Evolutionary conservation across 2,888 invertebrate species (phyloP), one percentile per base, ranked within the genome.

Genomic region (Cheilosia impressa): DNA sequence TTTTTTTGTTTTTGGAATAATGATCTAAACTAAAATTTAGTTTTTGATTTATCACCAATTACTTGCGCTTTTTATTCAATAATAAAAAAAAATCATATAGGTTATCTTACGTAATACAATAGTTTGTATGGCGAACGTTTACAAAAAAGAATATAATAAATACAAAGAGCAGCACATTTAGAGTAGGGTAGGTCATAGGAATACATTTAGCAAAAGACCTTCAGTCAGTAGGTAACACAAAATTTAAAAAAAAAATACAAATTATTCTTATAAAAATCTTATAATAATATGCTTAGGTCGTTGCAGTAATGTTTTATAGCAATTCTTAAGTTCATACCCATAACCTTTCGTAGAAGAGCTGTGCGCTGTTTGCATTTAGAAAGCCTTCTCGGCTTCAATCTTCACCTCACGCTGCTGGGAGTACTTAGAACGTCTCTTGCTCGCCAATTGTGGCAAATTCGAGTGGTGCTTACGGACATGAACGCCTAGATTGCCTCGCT

Each of bases 401-500:
- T 88, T 88, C 4, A 87, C 88, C 31, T 90, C 90, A 43, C 87
- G 69, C 69, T 90, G 89, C 45, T 88, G 87, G 0, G 91, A 91
- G 81, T 91, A 91, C 75, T 91, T 91, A 38, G 90, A 90, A 81
- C 91, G 90, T 19, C 92, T 89, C 66, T 90, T 91, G 84, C 91
- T 91, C 43, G 90, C 90, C 80, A 92, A 83, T 78, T 91, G 91
- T 2, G 91, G 92, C 47, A 90, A 73, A 73, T 91, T 90, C 7
- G 90, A 88, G 93, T 96, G 96, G 92, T 96, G 96, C 90, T 96
- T 95, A 87, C 96, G 94, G 88, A 96, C 95, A 91, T 96, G 96
- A 41, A 96, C 96, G 89, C 96, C 95, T 41, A 96, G 93, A 92
- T 96, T 96, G 88, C 96, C 96, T 83, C 96, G 93, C 91, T 96